Evolutionary conservation across 2,888 invertebrate genomes (phyloP).

Genomic region (Chaitophorus viminalis): DNA sequence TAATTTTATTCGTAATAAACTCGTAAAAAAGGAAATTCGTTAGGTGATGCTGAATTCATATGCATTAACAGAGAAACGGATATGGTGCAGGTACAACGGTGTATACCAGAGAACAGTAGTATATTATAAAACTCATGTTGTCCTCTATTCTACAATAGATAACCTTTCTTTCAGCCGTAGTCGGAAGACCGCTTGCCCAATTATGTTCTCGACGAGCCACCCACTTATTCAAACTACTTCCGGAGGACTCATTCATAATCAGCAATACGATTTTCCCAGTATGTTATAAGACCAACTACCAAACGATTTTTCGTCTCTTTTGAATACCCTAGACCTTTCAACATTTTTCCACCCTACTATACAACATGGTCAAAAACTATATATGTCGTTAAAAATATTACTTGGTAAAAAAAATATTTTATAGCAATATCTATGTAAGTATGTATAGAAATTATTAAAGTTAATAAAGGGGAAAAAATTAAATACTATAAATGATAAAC

Average conservation of each 20-base stretch:
- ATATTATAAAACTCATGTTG: constrained; percentile 52
- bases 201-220: constrained; percentile 34
- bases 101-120: constrained; percentile 12
- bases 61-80: background rate
- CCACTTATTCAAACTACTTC: constrained; percentile 36
- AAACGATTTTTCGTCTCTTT: background rate
- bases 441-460: no score
- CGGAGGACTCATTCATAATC: constrained; percentile 35
- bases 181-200: constrained; percentile 34
- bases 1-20: constrained; percentile 32
- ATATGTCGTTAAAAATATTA: background rate
- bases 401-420: background rate
- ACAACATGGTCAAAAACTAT: background rate
- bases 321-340: background rate
- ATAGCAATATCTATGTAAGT: no score
- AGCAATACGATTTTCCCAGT: constrained; percentile 1
- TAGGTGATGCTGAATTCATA: background rate
- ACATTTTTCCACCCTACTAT: background rate
- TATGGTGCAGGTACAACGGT: background rate
- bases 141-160: background rate
- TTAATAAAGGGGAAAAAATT: no score
- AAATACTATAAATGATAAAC: background rate
- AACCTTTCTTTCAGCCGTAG: background rate
- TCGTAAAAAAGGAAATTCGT: background rate
- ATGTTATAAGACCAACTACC: background rate